These are phyloP conservation scores for Artemia sinica DNA, from an alignment of 2,888 invertebrate genomes.

Conservation along the genomic window DNA sequence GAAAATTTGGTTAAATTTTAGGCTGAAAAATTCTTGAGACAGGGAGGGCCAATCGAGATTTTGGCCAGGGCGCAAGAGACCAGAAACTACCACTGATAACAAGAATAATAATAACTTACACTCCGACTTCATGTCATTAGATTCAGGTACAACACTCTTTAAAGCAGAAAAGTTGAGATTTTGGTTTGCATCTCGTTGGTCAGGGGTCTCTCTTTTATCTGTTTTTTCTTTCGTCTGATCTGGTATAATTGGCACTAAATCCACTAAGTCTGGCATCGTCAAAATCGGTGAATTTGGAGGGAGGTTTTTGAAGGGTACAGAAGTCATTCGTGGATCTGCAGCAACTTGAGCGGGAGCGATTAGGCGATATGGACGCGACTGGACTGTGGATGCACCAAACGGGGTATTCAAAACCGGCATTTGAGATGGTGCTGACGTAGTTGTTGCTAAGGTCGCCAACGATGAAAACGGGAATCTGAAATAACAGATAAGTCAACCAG, in stretches of 20 bases:
- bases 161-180: background rate
- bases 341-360: slow-evolving; percentile 3
- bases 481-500: no score
- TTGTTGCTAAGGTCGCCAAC: background rate
- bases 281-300: background rate
- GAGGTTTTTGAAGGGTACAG: background rate
- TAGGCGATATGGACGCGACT: slow-evolving; percentile 2
- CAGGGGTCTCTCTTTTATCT: no score
- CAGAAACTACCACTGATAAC: background rate
- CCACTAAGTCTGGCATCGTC: no score
- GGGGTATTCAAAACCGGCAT: background rate
- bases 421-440: background rate
- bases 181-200: background rate
- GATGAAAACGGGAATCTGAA: no score
- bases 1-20: no score
- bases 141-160: background rate
- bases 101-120: slow-evolving; percentile 1
- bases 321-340: slow-evolving; percentile 10
- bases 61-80: no score
- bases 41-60: background rate
- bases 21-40: background rate
- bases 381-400: slow-evolving; percentile 6
- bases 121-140: background rate
- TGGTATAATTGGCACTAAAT: no score
- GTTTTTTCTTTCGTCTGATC: no score